phyloP scores from a whole-genome alignment of 2,888 invertebrate genomes.

The Mylabris sibirica region DNA sequence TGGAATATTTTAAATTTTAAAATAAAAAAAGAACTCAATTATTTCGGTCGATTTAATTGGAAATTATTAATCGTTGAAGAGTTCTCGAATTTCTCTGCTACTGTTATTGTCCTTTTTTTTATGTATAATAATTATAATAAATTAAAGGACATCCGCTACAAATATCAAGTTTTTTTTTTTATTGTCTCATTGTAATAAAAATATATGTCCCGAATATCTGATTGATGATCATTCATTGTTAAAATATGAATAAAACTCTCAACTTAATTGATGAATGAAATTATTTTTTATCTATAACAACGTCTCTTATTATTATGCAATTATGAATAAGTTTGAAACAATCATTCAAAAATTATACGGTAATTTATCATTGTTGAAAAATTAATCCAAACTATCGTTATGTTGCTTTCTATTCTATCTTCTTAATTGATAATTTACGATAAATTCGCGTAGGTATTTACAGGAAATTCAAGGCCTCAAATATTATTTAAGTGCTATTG shows the following conservation, averaged over 20 bases:
- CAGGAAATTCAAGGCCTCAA: slow-evolving; percentile 14
- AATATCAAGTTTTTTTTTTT: background rate
- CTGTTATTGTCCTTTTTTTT: background rate
- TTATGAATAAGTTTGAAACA: slow-evolving; percentile 7
- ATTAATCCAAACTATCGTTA: too few relatives aligned
- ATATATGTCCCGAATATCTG: background rate
- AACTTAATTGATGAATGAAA: slow-evolving; percentile 10
- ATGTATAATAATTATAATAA: background rate
- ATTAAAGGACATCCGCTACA: background rate
- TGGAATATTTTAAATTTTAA: background rate
- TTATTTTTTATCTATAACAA: slow-evolving; percentile 8
- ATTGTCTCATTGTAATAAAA: background rate
- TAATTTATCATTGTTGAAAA: slow-evolving; percentile 8
- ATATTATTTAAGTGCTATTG: background rate
- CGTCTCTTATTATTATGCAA: slow-evolving; percentile 5
- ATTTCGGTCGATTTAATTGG: background rate
- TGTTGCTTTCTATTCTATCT: too few relatives aligned
- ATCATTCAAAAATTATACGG: background rate
- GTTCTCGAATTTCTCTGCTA: background rate
- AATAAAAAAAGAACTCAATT: background rate
- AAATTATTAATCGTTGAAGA: background rate
- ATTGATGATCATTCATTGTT: slow-evolving; percentile 1
- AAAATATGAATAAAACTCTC: background rate
- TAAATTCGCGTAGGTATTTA: slow-evolving; percentile 4
- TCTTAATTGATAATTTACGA: background rate